Percentiles rank a stretch among this genome's conserved stretches.
Evolutionary conservation across 2,888 invertebrate genomes (phyloP).

Genomic region (Sinopyrophorus schimmeli): DNA sequence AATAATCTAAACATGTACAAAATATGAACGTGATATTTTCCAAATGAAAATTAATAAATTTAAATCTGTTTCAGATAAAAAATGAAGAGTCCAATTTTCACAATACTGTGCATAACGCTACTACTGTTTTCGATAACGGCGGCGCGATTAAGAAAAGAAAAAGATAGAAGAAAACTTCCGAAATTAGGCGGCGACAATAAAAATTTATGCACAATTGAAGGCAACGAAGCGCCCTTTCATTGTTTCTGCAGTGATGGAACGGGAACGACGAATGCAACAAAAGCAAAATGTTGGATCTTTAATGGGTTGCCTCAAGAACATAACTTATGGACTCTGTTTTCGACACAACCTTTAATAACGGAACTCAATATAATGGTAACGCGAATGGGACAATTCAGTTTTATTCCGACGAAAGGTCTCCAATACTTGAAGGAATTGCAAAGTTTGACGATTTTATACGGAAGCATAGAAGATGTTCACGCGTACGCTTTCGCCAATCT

Average conservation of each 20-base stretch:
- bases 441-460: conserved; percentile 72
- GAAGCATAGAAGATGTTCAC: conserved; percentile 69
- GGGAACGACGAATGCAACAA: conserved; percentile 62
- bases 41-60: too few species aligned
- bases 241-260: conserved; percentile 69
- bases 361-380: conserved; percentile 74
- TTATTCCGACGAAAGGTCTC: conserved; percentile 72
- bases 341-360: conserved; percentile 70
- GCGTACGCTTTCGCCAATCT: conserved; percentile 76
- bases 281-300: conserved; percentile 79
- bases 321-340: conserved; percentile 72
- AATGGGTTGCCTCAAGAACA: conserved; percentile 67
- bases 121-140: conserved; percentile 13
- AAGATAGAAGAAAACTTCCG: conserved; percentile 26
- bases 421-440: conserved; percentile 67
- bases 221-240: conserved; percentile 57
- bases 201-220: conserved; percentile 40
- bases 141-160: conserved; percentile 20
- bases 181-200: conserved; percentile 13
- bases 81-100: conserved; percentile 17
- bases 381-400: conserved; percentile 68
- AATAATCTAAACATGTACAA: too few species aligned
- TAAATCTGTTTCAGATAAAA: too few species aligned
- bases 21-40: too few species aligned
- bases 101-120: conserved; percentile 11